Base-by-base conservation (phyloP, 2,113 vertebrate species). In the Boulengeromyrus knoepffleri region DNA sequence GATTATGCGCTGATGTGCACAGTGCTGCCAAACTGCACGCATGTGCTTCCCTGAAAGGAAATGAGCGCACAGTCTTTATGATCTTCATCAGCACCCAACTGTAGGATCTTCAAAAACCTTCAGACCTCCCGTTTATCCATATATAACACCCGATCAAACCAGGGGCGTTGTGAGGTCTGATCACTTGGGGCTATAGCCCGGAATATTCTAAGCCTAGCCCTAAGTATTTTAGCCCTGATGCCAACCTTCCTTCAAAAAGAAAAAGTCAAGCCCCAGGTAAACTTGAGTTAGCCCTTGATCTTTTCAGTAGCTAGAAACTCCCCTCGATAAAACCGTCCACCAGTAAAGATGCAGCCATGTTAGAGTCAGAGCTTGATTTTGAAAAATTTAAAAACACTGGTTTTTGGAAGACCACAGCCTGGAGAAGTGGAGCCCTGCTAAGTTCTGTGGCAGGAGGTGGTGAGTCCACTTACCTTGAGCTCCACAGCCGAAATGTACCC, bases 401-500 rank as follows among this genome's bases (percentile, higher is more conserved):
- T 5, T 8, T 31, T 39, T 17, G 27, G 12, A 87, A 52, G 10
- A 47, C n/a, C 6, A 21, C 45, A 9, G 12, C 6, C 39, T 17
- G 87, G 53, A 21, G 27, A 24, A 58, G 49, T 31, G n/a, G 19
- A 17, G n/a, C 9, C 13, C 45, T 50, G 84, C 24, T 31, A 12
- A 1, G 47, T 6, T 12, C 85, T n/a, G 27, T n/a, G 31, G 47
- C 17, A 17, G 27, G 50, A 47, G 27, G 31, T 31, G n/a, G 10
- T 5, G 47, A 50, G 85, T 86, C 47, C 46, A 53, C 50, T 7
- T 93, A 99, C 98, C 92, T 93, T 94, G 53, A 99, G 97, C 90
- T 99, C 97, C 0, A 91, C 86, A 3, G 96, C 95, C 88, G 97
- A 99, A 93, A 99, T 97, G 94, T 96, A 99, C 90, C 98, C 98